Percentiles rank a stretch among this genome's conserved stretches.
These are phyloP conservation scores for Zoanthus gigantus DNA, from an alignment of 92 coral and sea anemone genomes.

Conservation along the genomic window DNA sequence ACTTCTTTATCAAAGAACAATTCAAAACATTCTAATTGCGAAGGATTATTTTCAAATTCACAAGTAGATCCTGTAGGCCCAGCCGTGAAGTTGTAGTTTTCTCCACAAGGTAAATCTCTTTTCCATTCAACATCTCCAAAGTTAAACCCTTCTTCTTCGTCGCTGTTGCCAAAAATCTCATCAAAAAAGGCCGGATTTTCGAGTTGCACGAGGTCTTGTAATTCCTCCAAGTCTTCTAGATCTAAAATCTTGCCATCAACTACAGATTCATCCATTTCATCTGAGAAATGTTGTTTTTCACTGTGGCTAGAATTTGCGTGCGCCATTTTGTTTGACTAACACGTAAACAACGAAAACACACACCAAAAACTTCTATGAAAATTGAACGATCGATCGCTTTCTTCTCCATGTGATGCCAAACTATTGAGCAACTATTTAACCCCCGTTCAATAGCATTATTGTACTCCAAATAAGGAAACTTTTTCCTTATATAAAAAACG, in stretches of 20 bases:
- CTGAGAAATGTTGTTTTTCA: neutral
- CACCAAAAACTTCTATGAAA: neutral
- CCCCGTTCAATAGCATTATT: neutral
- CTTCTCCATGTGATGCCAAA: neutral
- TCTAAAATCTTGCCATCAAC: neutral
- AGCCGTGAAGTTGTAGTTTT: constrained; percentile 1
- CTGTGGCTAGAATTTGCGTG: neutral
- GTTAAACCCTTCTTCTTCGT: neutral
- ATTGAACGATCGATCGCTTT: neutral
- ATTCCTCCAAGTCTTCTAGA: neutral
- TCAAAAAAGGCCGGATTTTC: neutral
- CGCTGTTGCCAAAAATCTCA: neutral
- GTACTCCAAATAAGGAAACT: neutral
- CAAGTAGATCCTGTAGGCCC: neutral
- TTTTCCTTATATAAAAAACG: constrained; percentile 9
- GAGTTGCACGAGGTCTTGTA: neutral
- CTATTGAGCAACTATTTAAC: constrained; percentile 17
- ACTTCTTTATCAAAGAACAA: constrained; percentile 4
- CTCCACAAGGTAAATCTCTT: neutral
- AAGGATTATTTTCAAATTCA: neutral
- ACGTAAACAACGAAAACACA: neutral
- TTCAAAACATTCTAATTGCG: neutral
- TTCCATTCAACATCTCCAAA: neutral
- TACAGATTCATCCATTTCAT: neutral
- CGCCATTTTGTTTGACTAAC: neutral